Evolutionary conservation across 2,113 vertebrate genomes (phyloP).

Genomic region (Xiphias gladius): DNA sequence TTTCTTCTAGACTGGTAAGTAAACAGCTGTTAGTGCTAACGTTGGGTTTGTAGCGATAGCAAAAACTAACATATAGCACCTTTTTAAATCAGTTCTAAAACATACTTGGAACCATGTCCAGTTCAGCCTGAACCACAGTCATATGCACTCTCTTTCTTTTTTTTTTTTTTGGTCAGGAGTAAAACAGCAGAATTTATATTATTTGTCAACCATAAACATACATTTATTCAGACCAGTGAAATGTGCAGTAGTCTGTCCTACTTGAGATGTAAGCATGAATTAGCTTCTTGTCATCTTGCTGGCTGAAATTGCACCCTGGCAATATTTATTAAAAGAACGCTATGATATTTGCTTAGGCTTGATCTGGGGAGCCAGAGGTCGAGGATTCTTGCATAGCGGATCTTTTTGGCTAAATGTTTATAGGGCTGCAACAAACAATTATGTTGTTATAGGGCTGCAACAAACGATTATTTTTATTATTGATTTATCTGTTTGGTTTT

Average conservation of each 20-base stretch:
- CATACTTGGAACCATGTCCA: slow-evolving; percentile 9
- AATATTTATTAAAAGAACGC: slow-evolving; percentile 33
- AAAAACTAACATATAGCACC: too few species aligned
- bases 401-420: slow-evolving; percentile 29
- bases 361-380: slow-evolving; percentile 29
- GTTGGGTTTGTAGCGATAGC: too few species aligned
- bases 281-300: slow-evolving; percentile 28
- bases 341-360: slow-evolving; percentile 16
- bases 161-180: slow-evolving; percentile 34
- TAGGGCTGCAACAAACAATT: neutral
- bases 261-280: slow-evolving; percentile 34
- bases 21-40: too few species aligned
- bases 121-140: slow-evolving; percentile 15
- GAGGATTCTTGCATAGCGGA: slow-evolving; percentile 9
- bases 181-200: slow-evolving; percentile 25
- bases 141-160: neutral
- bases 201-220: slow-evolving; percentile 13
- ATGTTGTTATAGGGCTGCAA: neutral
- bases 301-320: slow-evolving; percentile 1
- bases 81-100: slow-evolving; percentile 19
- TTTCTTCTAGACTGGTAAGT: too few species aligned
- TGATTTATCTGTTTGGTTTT: neutral
- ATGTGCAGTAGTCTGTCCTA: slow-evolving; percentile 8
- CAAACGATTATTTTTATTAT: neutral
- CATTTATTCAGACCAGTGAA: slow-evolving; percentile 35